Percentiles rank a stretch among this genome's conserved stretches.
Conservation (phyloP, 2,888 invertebrate genomes). For the Axea sp. region DNA sequence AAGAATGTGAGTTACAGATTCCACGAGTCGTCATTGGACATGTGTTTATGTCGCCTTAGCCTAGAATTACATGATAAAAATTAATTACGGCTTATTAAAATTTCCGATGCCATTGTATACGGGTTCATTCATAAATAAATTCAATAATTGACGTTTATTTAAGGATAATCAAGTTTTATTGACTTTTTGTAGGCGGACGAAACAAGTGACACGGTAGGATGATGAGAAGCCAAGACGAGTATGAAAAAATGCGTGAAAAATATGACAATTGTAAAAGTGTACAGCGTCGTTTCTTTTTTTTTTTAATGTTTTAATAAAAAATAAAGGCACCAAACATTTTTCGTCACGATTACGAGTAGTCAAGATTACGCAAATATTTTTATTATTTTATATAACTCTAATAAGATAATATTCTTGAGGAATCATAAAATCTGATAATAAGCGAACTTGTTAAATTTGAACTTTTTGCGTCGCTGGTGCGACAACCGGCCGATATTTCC, state of each 20-base stretch:
- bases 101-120: slow-evolving; percentile 22
- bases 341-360: too few species aligned
- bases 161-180: background rate
- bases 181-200: background rate
- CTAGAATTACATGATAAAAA: slow-evolving; percentile 13
- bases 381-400: too few species aligned
- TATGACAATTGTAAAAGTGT: background rate
- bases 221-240: too few species aligned
- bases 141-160: slow-evolving; percentile 34
- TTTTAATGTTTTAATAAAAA: too few species aligned
- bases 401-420: too few species aligned
- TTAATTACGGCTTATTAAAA: slow-evolving; percentile 34
- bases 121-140: slow-evolving; percentile 16
- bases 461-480: too few species aligned
- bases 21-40: slow-evolving; percentile 35
- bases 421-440: too few species aligned
- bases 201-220: background rate
- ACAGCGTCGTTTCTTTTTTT: too few species aligned
- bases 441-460: too few species aligned
- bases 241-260: background rate
- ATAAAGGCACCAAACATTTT: too few species aligned
- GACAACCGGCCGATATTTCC: too few species aligned
- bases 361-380: too few species aligned
- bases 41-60: slow-evolving; percentile 29
- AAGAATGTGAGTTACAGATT: slow-evolving; percentile 43